A percentile compares a stretch with the other conserved stretches of the same genome.
These are phyloP conservation scores for Agrotis clavis DNA, from an alignment of 2,888 invertebrate species.

Conservation along the genomic window DNA sequence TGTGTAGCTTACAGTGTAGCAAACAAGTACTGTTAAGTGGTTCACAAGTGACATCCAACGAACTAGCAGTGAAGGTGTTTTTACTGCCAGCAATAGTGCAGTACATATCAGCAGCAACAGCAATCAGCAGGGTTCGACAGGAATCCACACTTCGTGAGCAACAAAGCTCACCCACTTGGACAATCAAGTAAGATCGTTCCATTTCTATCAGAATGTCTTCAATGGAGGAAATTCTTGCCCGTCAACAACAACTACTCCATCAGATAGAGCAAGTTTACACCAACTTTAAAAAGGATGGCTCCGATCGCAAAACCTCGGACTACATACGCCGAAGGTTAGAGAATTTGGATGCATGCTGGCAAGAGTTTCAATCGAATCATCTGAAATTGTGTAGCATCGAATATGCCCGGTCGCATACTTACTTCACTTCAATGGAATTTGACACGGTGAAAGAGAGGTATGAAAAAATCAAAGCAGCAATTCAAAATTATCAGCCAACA, in stretches of 20 bases:
- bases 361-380: not conserved
- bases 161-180: conserved; percentile 1
- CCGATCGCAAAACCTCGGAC: too few relatives aligned
- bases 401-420: too few relatives aligned
- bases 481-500: too few relatives aligned
- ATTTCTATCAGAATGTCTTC: not conserved
- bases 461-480: too few relatives aligned
- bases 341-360: not conserved
- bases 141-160: not conserved
- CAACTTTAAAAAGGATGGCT: too few relatives aligned
- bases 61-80: not conserved
- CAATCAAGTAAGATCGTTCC: conserved; percentile 6
- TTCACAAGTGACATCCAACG: not conserved
- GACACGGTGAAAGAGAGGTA: too few relatives aligned
- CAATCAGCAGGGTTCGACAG: not conserved
- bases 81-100: not conserved
- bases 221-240: not conserved
- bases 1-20: not conserved
- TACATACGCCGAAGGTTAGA: too few relatives aligned
- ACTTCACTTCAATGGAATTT: too few relatives aligned
- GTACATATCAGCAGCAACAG: not conserved
- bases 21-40: not conserved
- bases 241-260: too few relatives aligned
- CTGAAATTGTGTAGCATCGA: not conserved
- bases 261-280: too few relatives aligned